Conservation (phyloP, 1,140 invertebrate species). For the Caerostris darwini region DNA sequence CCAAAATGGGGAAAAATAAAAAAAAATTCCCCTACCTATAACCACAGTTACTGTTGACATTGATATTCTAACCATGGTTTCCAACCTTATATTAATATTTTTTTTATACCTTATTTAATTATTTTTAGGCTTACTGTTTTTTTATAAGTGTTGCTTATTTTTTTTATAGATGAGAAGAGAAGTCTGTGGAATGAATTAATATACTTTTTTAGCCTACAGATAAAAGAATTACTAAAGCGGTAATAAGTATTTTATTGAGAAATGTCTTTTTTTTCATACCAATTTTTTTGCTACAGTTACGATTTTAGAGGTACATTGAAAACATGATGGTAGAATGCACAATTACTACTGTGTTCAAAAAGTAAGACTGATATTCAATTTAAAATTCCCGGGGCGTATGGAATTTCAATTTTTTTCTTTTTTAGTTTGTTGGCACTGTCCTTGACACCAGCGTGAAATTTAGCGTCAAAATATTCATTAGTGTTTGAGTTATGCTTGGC, state of each 20-base stretch:
- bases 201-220: constrained; percentile 6
- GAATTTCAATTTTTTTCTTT: no score
- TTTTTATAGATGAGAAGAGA: background rate
- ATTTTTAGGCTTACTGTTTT: constrained; percentile 64
- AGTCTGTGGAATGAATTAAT: constrained; percentile 21
- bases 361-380: no score
- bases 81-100: constrained; percentile 69
- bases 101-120: constrained; percentile 73
- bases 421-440: no score
- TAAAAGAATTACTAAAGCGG: constrained; percentile 41
- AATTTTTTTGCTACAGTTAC: background rate
- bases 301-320: background rate
- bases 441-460: no score
- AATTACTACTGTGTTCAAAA: background rate
- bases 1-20: background rate
- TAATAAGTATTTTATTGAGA: constrained; percentile 13
- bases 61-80: constrained; percentile 73
- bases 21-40: constrained; percentile 50
- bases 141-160: background rate
- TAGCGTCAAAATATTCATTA: no score
- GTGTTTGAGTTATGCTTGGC: no score
- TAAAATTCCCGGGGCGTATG: no score
- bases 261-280: background rate
- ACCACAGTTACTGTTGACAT: constrained; percentile 67
- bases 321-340: background rate